Conservation (phyloP, 2,113 vertebrate species). For the Naja naja region DNA sequence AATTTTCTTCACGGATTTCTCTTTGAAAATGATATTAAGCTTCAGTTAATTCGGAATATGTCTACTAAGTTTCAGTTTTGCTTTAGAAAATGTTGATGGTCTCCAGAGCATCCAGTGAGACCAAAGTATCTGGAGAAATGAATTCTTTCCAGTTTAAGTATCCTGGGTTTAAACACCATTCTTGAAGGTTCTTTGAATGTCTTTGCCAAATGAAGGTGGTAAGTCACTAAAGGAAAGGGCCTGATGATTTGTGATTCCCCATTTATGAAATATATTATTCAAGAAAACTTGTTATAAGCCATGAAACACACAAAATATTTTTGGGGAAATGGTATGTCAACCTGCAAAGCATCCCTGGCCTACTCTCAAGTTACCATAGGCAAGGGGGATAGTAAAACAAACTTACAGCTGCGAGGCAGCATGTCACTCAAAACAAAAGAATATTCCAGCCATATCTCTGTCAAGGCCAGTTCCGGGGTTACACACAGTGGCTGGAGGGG, state of each 20-base stretch:
- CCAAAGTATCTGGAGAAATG: not conserved
- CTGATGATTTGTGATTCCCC: not conserved
- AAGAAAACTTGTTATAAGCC: not conserved
- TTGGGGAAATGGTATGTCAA: not conserved
- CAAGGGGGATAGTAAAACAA: too few relatives aligned
- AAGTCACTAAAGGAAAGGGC: not conserved
- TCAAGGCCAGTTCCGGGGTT: too few relatives aligned
- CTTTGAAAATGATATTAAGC: not conserved
- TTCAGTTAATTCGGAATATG: not conserved
- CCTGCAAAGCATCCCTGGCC: too few relatives aligned
- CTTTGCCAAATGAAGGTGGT: not conserved
- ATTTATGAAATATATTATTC: not conserved
- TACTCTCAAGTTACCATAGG: too few relatives aligned
- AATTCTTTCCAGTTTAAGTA: not conserved
- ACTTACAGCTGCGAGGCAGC: too few relatives aligned
- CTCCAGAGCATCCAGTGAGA: not conserved
- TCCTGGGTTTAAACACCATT: not conserved
- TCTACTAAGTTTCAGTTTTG: not conserved
- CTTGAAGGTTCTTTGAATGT: not conserved
- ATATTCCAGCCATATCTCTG: too few relatives aligned
- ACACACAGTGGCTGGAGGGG: too few relatives aligned
- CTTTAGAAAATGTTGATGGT: not conserved
- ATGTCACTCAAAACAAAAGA: too few relatives aligned
- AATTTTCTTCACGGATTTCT: not conserved
- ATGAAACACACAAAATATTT: not conserved